phyloP scores from a whole-genome alignment of 2,797 vertebrate species.

The Acipenser ruthenus region DNA sequence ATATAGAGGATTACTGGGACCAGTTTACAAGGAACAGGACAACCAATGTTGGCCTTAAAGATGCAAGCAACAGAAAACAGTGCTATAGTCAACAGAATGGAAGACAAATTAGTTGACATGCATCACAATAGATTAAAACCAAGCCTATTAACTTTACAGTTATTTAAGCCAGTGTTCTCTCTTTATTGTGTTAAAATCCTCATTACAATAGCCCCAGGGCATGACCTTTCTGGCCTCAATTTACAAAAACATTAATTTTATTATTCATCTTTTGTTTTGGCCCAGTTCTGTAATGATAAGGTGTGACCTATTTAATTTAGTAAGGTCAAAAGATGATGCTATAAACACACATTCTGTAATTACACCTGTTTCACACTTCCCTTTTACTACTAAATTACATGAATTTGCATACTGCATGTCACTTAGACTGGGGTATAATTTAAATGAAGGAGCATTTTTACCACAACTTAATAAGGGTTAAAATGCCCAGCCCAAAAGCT shows the following conservation, averaged over 20 bases:
- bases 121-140: constrained; percentile 64
- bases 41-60: constrained; percentile 40
- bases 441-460: no score
- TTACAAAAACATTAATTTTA: constrained; percentile 26
- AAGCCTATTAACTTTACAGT: constrained; percentile 32
- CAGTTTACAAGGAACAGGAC: constrained; percentile 44
- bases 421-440: no score
- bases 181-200: constrained; percentile 32
- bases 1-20: constrained; percentile 28
- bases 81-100: constrained; percentile 39
- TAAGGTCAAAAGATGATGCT: no score
- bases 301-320: no score
- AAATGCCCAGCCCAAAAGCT: no score
- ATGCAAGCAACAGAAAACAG: constrained; percentile 45
- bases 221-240: constrained; percentile 23
- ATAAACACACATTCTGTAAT: no score
- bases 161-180: constrained; percentile 68
- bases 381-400: no score
- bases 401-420: no score
- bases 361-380: no score
- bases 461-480: no score
- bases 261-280: no score
- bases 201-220: constrained; percentile 33
- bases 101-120: constrained; percentile 59
- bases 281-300: no score